Evolutionary conservation across 2,888 invertebrate genomes (phyloP).

Genomic region (Chalcosyrphus nemorum): DNA sequence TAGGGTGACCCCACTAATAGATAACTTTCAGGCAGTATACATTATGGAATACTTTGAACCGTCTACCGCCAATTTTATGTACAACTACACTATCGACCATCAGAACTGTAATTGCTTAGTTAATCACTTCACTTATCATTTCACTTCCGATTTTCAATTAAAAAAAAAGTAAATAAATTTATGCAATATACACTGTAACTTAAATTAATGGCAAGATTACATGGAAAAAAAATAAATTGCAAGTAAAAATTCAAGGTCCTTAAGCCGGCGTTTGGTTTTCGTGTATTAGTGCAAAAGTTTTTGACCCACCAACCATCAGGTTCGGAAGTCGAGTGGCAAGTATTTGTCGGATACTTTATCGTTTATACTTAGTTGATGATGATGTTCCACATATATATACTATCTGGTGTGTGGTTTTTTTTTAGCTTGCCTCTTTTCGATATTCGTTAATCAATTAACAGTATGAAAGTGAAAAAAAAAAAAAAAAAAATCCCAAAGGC

Average conservation of each 20-base stretch:
- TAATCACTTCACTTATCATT: constrained; percentile 49
- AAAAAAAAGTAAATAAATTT: neutral
- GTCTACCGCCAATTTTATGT: constrained; percentile 13
- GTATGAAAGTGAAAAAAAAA: constrained; percentile 28
- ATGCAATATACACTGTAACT: neutral
- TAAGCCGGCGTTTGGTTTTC: constrained; percentile 13
- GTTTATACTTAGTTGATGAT: constrained; percentile 48
- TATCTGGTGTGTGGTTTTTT: constrained; percentile 56
- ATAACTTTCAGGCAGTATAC: neutral
- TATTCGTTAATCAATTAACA: constrained; percentile 67
- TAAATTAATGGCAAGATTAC: neutral
- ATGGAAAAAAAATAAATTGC: neutral
- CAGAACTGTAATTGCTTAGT: constrained; percentile 9
- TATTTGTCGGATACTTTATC: constrained; percentile 53
- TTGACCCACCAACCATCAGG: constrained; percentile 53
- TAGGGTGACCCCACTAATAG: neutral
- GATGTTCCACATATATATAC: constrained; percentile 22
- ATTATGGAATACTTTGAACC: neutral
- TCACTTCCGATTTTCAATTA: constrained; percentile 28
- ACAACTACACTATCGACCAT: neutral
- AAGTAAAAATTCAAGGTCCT: constrained; percentile 20
- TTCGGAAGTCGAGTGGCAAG: constrained; percentile 62
- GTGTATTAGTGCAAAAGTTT: constrained; percentile 13
- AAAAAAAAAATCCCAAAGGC: constrained; percentile 35
- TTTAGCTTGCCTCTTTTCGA: constrained; percentile 56